Base-by-base conservation (phyloP, 2,113 vertebrate species). In the Sander lucioperca region DNA sequence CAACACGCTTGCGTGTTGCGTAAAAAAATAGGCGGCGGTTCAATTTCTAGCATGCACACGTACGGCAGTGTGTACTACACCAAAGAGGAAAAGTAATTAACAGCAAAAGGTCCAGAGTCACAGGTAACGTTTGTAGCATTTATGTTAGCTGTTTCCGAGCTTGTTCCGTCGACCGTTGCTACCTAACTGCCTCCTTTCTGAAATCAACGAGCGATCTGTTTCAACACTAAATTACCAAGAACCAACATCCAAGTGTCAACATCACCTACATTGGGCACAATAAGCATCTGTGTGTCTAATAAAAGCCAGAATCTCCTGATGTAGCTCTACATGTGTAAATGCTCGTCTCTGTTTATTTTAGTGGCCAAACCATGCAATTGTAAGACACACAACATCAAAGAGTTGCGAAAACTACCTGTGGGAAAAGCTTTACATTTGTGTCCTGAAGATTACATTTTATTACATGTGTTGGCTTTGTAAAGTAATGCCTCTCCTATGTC, bases 401-500 rank as follows among this genome's bases (percentile, higher is more conserved):
- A n/a, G 7, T 1, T n/a, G 21, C 56, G 58, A 33, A 63, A 2
- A 1, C 33, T 33, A 33, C 33, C 23, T 33, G 61, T 36, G 64
- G 25, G 56, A 59, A 74, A 66, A 63, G 36, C 36, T 62, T 30
- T 19, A n/a, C 76, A 23, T 5, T 25, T n/a, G 63, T 21, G 16
- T 39, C 61, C 59, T 45, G 16, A 45, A 27, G 14, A 47, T 25
- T 50, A 14, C 45, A 54, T 71, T 56, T 45, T 6, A 33, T 33
- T 33, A 33, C 36, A 39, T 43, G 25, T 73, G 36, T 58, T 57
- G 14, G 67, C 18, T 27, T 66, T 79, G 67, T 82, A 77, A 84
- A 83, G 15, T 74, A 36, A 78, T 47, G 33, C 50, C 25, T 27
- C 13, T 68, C 73, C 33, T 33, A 6, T 69, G 58, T 77, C 84